Evolutionary conservation across 2,888 invertebrate species (phyloP).

Genomic region (Lycophotia porphyrea): DNA sequence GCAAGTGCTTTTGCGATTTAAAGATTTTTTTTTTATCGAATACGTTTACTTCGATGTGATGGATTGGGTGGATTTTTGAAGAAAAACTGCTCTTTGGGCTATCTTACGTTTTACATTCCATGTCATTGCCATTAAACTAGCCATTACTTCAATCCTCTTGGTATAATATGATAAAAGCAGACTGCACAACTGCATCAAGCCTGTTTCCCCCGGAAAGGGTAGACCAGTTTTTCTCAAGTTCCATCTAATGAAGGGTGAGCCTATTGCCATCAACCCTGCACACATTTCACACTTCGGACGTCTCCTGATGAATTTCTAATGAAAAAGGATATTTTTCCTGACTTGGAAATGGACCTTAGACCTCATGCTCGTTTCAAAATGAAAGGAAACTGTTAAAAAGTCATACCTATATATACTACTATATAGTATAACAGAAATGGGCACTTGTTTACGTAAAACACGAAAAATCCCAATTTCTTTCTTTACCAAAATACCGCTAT

Average conservation of each 20-base stretch:
- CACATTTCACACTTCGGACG: neutral
- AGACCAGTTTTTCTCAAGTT: neutral
- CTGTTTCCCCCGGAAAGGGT: neutral
- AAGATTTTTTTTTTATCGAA: slow-evolving; percentile 46
- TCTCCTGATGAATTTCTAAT: neutral
- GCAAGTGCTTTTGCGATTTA: slow-evolving; percentile 59
- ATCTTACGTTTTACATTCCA: neutral
- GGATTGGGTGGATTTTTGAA: neutral
- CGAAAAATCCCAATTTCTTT: neutral
- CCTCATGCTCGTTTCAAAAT: neutral
- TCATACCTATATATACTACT: too few relatives aligned
- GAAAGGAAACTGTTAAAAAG: neutral
- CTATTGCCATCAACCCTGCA: neutral
- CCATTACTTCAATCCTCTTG: too few relatives aligned
- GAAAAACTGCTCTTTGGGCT: neutral
- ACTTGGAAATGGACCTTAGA: neutral
- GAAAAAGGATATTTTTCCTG: neutral
- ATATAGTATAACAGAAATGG: neutral
- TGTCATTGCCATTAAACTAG: neutral
- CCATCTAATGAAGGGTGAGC: neutral
- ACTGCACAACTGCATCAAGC: neutral
- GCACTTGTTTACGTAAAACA: neutral
- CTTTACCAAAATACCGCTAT: slow-evolving; percentile 21
- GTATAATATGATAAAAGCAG: neutral
- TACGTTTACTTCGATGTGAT: slow-evolving; percentile 15